phyloP scores from a whole-genome alignment of 64 coral and sea anemone genomes.

The Exaiptasia diaphana region DNA sequence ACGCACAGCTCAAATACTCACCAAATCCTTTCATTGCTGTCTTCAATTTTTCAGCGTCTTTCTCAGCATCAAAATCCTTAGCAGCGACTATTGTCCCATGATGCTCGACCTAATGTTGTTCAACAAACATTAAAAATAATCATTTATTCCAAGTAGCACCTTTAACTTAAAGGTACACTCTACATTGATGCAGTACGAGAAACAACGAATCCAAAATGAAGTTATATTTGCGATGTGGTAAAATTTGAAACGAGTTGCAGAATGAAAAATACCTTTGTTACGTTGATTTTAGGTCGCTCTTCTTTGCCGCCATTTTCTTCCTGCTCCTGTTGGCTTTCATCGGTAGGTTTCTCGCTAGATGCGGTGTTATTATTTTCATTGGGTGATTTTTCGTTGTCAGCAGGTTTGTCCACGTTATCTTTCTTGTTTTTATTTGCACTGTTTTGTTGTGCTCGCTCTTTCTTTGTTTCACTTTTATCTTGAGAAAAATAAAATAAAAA shows the following conservation, averaged over 20 bases:
- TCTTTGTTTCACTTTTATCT: background rate
- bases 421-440: too few relatives aligned
- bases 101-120: constrained; percentile 6
- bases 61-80: constrained; percentile 31
- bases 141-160: too few relatives aligned
- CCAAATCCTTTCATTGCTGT: constrained; percentile 72
- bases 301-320: background rate
- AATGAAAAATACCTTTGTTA: background rate
- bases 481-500: background rate
- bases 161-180: too few relatives aligned
- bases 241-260: too few relatives aligned
- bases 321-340: background rate
- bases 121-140: background rate
- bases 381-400: too few relatives aligned
- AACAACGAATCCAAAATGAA: too few relatives aligned
- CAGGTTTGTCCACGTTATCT: too few relatives aligned
- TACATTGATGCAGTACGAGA: too few relatives aligned
- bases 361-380: too few relatives aligned
- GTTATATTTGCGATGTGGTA: too few relatives aligned
- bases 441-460: too few relatives aligned
- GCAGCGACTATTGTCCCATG: constrained; percentile 54
- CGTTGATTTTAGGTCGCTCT: constrained; percentile 13
- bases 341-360: too few relatives aligned
- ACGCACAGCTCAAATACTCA: background rate
- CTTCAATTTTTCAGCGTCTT: constrained; percentile 44